Conservation (phyloP, 2,888 invertebrate genomes). For the Rhorus exstirpatorius region DNA sequence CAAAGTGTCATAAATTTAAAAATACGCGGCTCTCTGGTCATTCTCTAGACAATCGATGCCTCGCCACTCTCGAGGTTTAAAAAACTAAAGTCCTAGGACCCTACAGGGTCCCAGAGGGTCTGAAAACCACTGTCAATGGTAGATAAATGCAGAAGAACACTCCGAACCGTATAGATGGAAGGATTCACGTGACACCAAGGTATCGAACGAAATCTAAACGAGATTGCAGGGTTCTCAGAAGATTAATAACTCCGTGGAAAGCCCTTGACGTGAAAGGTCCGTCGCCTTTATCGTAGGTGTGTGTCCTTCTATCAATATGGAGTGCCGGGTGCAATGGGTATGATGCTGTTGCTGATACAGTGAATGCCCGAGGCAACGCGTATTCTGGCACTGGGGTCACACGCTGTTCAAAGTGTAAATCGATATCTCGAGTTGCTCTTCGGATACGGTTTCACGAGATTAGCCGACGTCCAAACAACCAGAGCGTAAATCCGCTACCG, state of each 20-base stretch:
- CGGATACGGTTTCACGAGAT: conserved; percentile 79
- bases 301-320: conserved; percentile 41
- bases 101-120: too few species aligned
- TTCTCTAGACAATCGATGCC: too few species aligned
- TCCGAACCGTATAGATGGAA: too few species aligned
- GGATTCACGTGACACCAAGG: neutral
- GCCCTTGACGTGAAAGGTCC: conserved; percentile 30
- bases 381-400: conserved; percentile 39
- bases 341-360: conserved; percentile 21
- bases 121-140: too few species aligned
- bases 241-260: conserved; percentile 46
- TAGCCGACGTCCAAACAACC: conserved; percentile 75
- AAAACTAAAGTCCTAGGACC: too few species aligned
- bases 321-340: conserved; percentile 34
- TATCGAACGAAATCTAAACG: conserved; percentile 29
- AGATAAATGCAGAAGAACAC: too few species aligned
- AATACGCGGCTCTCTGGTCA: too few species aligned
- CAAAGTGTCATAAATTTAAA: too few species aligned
- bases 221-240: conserved; percentile 25
- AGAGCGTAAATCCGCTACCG: conserved; percentile 77
- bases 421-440: conserved; percentile 74
- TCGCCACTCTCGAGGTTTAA: too few species aligned
- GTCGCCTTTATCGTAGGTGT: conserved; percentile 25
- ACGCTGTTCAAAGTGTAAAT: conserved; percentile 74
- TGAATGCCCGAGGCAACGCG: conserved; percentile 24